Base-by-base conservation (phyloP, 2,888 invertebrate species). In the Eupeodes latifasciatus region DNA sequence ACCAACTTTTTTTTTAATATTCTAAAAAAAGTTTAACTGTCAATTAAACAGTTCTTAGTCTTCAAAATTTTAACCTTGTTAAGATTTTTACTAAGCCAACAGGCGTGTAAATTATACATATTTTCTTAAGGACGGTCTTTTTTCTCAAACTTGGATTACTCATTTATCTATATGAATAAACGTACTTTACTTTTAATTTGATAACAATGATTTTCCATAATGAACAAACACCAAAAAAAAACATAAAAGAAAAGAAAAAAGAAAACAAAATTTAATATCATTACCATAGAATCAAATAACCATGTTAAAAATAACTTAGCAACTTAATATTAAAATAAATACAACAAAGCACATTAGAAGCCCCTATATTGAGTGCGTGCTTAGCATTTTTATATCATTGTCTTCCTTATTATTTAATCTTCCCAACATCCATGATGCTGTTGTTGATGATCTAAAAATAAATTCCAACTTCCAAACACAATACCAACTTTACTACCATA, bases 391-490 rank as follows among this genome's bases (percentile, higher is more conserved):
- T 67, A 36, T 36, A 11, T 2, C 11, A 10, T 34, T 51, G 51
- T 40, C 40, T 53, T 51, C 36, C 6, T 11, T 51, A 7, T 53
- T 51, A 10, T n/a, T n/a, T n/a, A n/a, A n/a, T 11, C 49, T 47
- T 27, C 49, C 34, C 49, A n/a, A 0, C 67, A 53, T 11, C 27
- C 27, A 27, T 27, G 27, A 27, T 12, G 14, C 9, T 4, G 3
- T 2, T 62, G 2, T 5, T 49, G 0, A 12, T 40, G 12, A 71
- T 71, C 76, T 66, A 77, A 77, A 77, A 78, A 78, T 78, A 78
- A 67, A 1, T 59, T 47, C 14, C 10, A 19, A 55, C 57, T 36
- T 47, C 36, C 19, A 59, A 49, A 40, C 9, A 40, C 40, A 9
- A 27, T 27, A 27, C 27, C 49, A 47, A 61, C 61, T 36, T 40